Evolutionary conservation across 2,113 vertebrate genomes (phyloP).

Genomic region (Callopanchax toddi): DNA sequence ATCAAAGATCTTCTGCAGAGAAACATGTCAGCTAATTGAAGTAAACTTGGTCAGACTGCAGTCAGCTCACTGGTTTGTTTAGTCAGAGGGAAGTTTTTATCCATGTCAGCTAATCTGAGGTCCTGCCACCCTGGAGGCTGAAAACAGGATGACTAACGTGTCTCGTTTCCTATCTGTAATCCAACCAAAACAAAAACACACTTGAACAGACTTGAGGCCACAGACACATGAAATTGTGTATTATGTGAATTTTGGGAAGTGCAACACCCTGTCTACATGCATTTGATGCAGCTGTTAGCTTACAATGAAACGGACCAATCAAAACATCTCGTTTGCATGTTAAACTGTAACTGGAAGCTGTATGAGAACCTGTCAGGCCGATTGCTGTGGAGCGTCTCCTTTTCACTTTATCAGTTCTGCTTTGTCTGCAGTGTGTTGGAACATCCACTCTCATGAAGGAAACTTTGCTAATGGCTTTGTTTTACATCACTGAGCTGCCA

Average conservation of each 20-base stretch:
- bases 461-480: slow-evolving; percentile 30
- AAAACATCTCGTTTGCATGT: background rate
- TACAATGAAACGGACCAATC: background rate
- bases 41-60: background rate
- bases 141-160: slow-evolving; percentile 4
- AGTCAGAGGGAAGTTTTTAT: slow-evolving; percentile 5
- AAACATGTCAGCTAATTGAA: background rate
- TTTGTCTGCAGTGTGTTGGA: slow-evolving; percentile 28
- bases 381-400: slow-evolving; percentile 2
- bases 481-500: slow-evolving; percentile 42
- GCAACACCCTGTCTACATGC: background rate
- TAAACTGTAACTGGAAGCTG: slow-evolving; percentile 3
- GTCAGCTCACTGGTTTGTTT: background rate
- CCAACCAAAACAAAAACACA: background rate
- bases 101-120: slow-evolving; percentile 21
- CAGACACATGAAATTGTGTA: background rate
- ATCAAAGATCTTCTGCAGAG: background rate
- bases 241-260: background rate
- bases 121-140: background rate
- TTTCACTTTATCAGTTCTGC: slow-evolving; percentile 23
- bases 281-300: slow-evolving; percentile 4
- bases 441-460: slow-evolving; percentile 13
- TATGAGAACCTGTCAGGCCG: slow-evolving; percentile 1
- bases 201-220: background rate
- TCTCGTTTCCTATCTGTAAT: slow-evolving; percentile 12